These are phyloP conservation scores for Monochamus alternatus DNA, from an alignment of 2,888 invertebrate species.

Conservation along the genomic window DNA sequence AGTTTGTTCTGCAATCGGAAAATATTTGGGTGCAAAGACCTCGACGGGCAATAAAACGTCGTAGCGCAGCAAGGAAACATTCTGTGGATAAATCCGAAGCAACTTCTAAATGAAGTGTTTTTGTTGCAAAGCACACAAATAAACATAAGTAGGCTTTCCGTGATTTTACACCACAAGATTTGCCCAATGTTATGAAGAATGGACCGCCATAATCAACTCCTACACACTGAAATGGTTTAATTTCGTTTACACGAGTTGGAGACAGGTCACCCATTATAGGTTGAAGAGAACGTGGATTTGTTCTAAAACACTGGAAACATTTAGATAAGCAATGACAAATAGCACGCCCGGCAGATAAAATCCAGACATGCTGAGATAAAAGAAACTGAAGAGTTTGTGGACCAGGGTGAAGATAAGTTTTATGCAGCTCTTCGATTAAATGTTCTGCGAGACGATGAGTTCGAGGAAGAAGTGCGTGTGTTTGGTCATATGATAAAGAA, in stretches of 20 bases:
- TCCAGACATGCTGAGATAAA: background rate
- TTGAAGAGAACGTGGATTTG: background rate
- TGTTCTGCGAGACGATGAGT: background rate
- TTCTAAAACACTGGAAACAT: conserved; percentile 5
- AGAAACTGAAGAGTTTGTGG: background rate
- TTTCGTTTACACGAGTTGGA: background rate
- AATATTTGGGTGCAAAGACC: too few relatives aligned
- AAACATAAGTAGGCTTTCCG: background rate
- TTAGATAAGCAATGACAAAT: background rate
- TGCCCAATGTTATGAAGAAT: background rate
- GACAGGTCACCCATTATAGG: conserved; percentile 10
- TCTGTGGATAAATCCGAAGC: conserved; percentile 12
- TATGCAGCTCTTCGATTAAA: background rate
- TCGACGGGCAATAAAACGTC: conserved; percentile 3
- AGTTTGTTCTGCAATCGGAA: too few relatives aligned
- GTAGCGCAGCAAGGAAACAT: background rate
- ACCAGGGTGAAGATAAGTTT: background rate
- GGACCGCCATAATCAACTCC: conserved; percentile 16
- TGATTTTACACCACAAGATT: background rate
- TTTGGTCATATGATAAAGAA: background rate
- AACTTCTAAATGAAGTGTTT: background rate
- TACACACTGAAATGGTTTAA: background rate
- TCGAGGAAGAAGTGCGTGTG: background rate
- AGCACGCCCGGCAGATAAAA: conserved; percentile 1
- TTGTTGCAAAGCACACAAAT: conserved; percentile 4